A percentile compares a stretch with the other conserved stretches of the same genome.
Conservation (phyloP, 2,888 invertebrate species). For the Caenorhabditis sp. region DNA sequence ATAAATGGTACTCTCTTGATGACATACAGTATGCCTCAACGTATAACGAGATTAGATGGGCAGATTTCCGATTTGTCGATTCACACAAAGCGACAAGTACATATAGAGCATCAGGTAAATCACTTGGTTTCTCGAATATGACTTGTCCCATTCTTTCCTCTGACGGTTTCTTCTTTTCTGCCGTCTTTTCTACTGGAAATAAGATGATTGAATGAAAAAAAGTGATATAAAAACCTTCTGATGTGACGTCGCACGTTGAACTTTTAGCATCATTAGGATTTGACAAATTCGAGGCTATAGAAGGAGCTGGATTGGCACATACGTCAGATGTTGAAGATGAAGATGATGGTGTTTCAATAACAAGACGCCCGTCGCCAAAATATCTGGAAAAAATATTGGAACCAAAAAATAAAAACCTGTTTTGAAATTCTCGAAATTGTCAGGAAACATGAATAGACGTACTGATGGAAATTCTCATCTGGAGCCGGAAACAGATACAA, state of each 20-base stretch:
- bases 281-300: not conserved
- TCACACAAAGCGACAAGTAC: conserved; percentile 16
- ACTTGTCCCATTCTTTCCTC: not conserved
- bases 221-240: no score
- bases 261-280: not conserved
- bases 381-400: no score
- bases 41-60: conserved; percentile 19
- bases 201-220: not conserved
- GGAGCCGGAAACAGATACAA: conserved; percentile 6
- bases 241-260: not conserved
- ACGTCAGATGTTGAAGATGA: no score
- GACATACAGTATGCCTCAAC: conserved; percentile 8
- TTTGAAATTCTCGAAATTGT: no score
- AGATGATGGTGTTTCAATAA: no score
- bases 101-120: conserved; percentile 9
- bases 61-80: conserved; percentile 25
- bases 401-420: not conserved
- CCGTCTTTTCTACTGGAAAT: not conserved
- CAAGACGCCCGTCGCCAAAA: no score
- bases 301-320: not conserved
- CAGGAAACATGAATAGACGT: no score
- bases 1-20: conserved; percentile 15
- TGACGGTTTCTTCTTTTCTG: not conserved
- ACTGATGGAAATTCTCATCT: not conserved
- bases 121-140: not conserved